phyloP scores from a whole-genome alignment of 2,797 vertebrate genomes.

The Falco concolor region DNA sequence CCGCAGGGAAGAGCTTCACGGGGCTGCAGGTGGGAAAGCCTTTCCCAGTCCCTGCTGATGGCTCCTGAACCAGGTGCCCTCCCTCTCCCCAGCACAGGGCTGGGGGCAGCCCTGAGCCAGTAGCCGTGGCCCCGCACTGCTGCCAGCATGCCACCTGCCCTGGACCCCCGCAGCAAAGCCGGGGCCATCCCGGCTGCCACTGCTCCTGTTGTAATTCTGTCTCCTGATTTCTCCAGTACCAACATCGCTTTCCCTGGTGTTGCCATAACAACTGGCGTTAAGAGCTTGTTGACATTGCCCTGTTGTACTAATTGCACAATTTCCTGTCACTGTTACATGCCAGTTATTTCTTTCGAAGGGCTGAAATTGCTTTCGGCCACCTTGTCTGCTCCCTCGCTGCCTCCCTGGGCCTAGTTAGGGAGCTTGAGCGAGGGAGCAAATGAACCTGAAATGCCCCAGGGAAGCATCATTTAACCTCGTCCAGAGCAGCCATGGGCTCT shows the following conservation, averaged over 20 bases:
- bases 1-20: not conserved
- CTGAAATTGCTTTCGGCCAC: conserved; percentile 63
- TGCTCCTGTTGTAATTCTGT: not conserved
- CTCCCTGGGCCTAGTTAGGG: conserved; percentile 52
- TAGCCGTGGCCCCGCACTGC: not conserved
- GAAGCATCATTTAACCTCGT: conserved; percentile 14
- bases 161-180: not conserved
- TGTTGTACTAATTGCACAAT: conserved; percentile 71
- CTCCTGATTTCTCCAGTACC: conserved; percentile 41
- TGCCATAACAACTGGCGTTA: conserved; percentile 71
- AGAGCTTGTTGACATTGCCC: conserved; percentile 72
- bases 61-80: not conserved
- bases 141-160: not conserved
- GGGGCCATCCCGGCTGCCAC: not conserved
- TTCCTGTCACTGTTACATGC: conserved; percentile 59
- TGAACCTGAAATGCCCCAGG: conserved; percentile 25
- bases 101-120: fast-evolving
- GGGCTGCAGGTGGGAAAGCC: not conserved
- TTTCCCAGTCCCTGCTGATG: not conserved
- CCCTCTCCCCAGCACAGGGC: fast-evolving
- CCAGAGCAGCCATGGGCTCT: not conserved
- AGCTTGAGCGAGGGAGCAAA: conserved; percentile 19
- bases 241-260: conserved; percentile 45
- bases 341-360: conserved; percentile 64
- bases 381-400: conserved; percentile 5